A percentile compares a stretch with the other conserved stretches of the same genome.
phyloP scores from a whole-genome alignment of 2,888 invertebrate species.

The Hypercompe scribonia region DNA sequence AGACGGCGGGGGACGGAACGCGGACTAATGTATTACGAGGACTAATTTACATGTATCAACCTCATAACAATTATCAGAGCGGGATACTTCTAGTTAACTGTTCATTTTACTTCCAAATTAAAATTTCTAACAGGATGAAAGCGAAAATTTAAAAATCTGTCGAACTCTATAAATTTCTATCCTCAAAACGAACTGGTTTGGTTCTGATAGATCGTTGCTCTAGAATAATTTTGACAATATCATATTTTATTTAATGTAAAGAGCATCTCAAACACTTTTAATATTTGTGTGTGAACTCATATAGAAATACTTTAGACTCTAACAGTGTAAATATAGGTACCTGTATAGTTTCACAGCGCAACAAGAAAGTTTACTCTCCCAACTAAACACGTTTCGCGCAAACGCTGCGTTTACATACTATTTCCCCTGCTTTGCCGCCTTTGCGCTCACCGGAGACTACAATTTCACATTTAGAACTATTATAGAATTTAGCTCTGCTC shows the following conservation, averaged over 20 bases:
- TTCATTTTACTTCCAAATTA: no score
- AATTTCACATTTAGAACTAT: conserved; percentile 53
- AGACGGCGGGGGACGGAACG: no score
- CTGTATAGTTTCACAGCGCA: background rate
- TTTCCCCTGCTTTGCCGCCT: conserved; percentile 69
- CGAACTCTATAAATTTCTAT: no score
- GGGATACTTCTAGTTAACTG: no score
- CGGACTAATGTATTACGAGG: background rate
- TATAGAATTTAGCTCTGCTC: conserved; percentile 37
- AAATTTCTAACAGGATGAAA: no score
- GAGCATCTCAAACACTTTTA: background rate
- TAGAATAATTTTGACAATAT: no score
- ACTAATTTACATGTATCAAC: background rate
- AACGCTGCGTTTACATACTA: conserved; percentile 74
- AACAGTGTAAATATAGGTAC: background rate
- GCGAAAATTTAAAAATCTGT: no score
- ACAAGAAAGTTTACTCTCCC: conserved; percentile 27
- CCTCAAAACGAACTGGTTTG: no score
- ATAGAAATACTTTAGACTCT: background rate
- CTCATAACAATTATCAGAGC: background rate
- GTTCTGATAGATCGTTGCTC: no score
- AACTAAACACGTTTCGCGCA: conserved; percentile 34
- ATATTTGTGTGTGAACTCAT: background rate
- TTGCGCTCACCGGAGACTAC: conserved; percentile 56
- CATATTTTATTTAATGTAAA: no score